Base-by-base conservation (phyloP, 2,888 invertebrate species). In the Andrena camellia region DNA sequence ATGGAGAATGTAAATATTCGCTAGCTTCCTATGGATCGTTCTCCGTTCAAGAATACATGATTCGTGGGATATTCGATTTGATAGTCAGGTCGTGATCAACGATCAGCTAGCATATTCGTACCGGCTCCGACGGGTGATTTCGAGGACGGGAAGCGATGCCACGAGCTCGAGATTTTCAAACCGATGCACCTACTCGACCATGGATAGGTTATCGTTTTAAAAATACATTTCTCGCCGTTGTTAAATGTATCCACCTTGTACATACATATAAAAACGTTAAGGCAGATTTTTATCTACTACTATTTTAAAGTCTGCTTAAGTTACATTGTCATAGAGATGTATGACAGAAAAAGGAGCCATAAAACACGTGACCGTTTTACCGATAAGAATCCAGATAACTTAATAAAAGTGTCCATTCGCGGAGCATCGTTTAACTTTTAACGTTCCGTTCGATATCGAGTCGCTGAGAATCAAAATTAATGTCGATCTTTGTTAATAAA, bases 1-100 rank as follows among this genome's bases (percentile, higher is more conserved):
- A 93, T 94, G 92, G 91, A 93, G 92, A 92, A 91, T 92, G 91
- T 93, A 93, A 93, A 90, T 83, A 17, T 86, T 86, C 42, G 5
- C 23, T 29, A 60, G 7, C 50, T 31, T 66, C n/a, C 29, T 54
- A 6, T n/a, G 29, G 31, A 67, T 33, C 23, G 13, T 67, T 48
- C 13, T 50, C 69, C 42, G 26, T 70, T 10, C 48, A 13, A 33
- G 42, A 57, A 57, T 57, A n/a, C 33, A 52, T 13, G 13, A 20
- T 68, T 17, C 8, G 26, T 7, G 29, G 64, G 62, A 13, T 17
- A 20, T 17, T 50, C 48, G 20, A 60, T 20, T 64, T 59, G 31
- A 35, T 29, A 20, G 48, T 50, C n/a, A 50, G 29, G 17, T 10
- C n/a, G 48, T 42, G 26, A 64, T 59, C 72, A 13, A 52, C 5